A percentile compares a stretch with the other conserved stretches of the same genome.
These are phyloP conservation scores for Drosophila bunnanda DNA, from an alignment of 2,888 invertebrate genomes.

Conservation along the genomic window DNA sequence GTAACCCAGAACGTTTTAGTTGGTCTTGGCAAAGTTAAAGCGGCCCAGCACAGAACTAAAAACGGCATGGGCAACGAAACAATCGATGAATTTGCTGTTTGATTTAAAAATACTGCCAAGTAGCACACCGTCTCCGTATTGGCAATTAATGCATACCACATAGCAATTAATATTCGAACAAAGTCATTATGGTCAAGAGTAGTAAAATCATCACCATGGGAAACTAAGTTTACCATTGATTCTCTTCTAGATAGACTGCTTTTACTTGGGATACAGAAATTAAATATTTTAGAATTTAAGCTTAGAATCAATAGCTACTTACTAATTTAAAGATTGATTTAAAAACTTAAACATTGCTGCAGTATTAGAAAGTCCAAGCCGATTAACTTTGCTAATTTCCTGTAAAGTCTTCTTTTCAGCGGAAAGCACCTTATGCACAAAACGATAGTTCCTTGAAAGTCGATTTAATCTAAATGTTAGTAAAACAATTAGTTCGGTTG, in stretches of 20 bases:
- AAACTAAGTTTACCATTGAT: not conserved
- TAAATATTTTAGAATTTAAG: not conserved
- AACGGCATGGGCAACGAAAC: constrained; percentile 96
- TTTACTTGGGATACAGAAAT: constrained; percentile 31
- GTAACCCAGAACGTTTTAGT: constrained; percentile 99
- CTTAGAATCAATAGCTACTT: constrained; percentile 20
- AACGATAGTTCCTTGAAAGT: constrained; percentile 95
- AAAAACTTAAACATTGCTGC: constrained; percentile 67
- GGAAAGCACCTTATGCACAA: constrained; percentile 93
- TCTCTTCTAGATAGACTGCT: constrained; percentile 24
- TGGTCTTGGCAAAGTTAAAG: constrained; percentile 96
- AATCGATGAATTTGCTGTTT: constrained; percentile 94
- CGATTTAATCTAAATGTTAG: constrained; percentile 87
- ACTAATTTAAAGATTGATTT: constrained; percentile 64
- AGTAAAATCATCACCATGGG: constrained; percentile 80
- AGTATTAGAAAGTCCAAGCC: constrained; percentile 65
- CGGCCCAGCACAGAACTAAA: constrained; percentile 98
- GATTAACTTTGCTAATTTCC: constrained; percentile 85
- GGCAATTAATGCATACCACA: constrained; percentile 80
- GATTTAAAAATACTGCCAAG: constrained; percentile 96
- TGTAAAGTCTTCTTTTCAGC: constrained; percentile 94
- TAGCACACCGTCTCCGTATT: constrained; percentile 96
- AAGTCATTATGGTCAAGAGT: constrained; percentile 83
- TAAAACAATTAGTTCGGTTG: constrained; percentile 50
- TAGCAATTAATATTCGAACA: constrained; percentile 75